Percentiles rank a stretch among this genome's conserved stretches.
phyloP scores from a whole-genome alignment of 2,797 vertebrate species.

The Catostomus latipinnis region DNA sequence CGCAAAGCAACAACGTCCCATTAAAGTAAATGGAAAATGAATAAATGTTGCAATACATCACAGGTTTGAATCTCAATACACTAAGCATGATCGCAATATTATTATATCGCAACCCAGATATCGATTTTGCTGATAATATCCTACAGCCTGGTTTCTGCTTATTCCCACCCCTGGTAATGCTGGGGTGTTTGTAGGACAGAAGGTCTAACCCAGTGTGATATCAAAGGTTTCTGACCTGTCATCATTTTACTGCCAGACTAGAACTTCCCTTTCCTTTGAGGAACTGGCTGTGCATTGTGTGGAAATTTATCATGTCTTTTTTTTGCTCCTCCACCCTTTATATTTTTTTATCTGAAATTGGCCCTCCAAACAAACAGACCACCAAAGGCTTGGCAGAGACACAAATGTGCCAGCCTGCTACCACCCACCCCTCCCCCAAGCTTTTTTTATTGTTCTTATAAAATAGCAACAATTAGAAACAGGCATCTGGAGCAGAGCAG shows the following conservation, averaged over 20 bases:
- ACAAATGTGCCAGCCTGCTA: conserved; percentile 55
- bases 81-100: too few species aligned
- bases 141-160: too few species aligned
- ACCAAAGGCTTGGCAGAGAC: neutral
- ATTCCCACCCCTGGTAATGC: neutral
- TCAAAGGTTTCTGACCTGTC: conserved; percentile 25
- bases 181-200: conserved; percentile 14
- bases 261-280: conserved; percentile 54
- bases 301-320: conserved; percentile 8
- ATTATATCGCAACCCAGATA: too few species aligned
- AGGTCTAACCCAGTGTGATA: conserved; percentile 20
- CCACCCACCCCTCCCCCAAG: conserved; percentile 1
- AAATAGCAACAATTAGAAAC: conserved; percentile 65
- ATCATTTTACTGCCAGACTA: conserved; percentile 32
- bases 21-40: too few species aligned
- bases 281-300: conserved; percentile 46
- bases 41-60: too few species aligned
- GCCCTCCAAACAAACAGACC: conserved; percentile 25
- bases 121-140: too few species aligned
- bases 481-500: conserved; percentile 37
- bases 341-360: conserved; percentile 38
- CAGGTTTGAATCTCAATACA: too few species aligned
- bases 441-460: conserved; percentile 71
- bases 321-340: neutral
- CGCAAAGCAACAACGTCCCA: too few species aligned